Evolutionary conservation across 2,797 vertebrate species (phyloP), one percentile per base, ranked within the genome.

Genomic region (Sebastes matsubarae): DNA sequence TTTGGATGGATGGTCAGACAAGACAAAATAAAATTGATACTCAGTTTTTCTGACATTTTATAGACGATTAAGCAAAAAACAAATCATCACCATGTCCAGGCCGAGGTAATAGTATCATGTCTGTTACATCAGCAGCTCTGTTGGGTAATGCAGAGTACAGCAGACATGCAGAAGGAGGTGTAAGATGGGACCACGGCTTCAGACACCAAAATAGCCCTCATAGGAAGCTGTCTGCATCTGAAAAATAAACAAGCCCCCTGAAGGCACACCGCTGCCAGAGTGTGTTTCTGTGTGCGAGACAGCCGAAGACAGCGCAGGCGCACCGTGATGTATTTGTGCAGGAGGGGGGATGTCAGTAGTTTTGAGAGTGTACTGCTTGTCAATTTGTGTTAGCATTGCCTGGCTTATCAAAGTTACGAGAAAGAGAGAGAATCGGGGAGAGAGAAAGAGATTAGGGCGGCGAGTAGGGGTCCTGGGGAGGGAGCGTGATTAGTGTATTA

Each of bases 401-500:
- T 36, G 32, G 69, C 80, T 83, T 80, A 82, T 87, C 82, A 84
- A 89, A 91, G 86, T 83, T 86, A 84, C 84, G 84, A 86, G 80
- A 82, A 84, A 82, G 54, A 77, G 57, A 77, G 57, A 85, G 52
- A 72, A 42, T 77, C 77, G 27, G 5, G 5, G 64, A 61, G 79
- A 61, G 77, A 83, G 83, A 84, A 68, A 92, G 80, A 85, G 72
- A 93, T 91, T 89, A 86, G 52, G 80, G 81, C 70, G 87, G 77
- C 68, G 74, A 81, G 75, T 67, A 84, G 68, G 88, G 87, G 88
- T 89, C 89, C 77, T 29, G 59, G 77, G 82, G 88, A 91, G 81
- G 81, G 81, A 88, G 89, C 86, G 86, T 94, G 91, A 94, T 95
- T 94, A 95, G 89, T 90, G 84, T 83, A 93, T 94, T 92, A 92